Evolutionary conservation across 2,113 vertebrate genomes (phyloP).

Genomic region (Otolemur garnettii): DNA sequence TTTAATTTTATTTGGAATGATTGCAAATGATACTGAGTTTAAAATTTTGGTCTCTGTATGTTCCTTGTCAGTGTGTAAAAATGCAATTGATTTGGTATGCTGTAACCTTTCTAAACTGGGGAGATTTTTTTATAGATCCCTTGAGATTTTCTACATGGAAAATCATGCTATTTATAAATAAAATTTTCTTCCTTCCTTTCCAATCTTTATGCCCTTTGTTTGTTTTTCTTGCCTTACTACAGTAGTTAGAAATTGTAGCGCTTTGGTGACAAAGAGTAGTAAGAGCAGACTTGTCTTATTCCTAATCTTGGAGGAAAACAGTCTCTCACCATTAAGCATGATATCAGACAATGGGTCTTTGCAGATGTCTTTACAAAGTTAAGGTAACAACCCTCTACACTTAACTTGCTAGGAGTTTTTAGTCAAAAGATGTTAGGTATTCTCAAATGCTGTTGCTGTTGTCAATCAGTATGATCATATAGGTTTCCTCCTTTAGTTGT

Average conservation of each 20-base stretch:
- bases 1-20: background rate
- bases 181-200: background rate
- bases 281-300: background rate
- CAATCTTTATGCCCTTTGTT: background rate
- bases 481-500: background rate
- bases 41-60: background rate
- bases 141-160: background rate
- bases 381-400: background rate
- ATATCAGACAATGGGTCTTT: background rate
- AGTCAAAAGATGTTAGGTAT: background rate
- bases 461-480: background rate
- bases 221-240: background rate
- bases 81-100: background rate
- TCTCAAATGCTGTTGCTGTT: background rate
- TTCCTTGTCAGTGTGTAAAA: background rate
- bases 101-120: background rate
- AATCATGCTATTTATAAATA: background rate
- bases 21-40: background rate
- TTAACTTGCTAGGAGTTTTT: background rate
- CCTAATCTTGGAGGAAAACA: background rate
- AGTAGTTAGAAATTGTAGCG: background rate
- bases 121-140: background rate
- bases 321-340: background rate
- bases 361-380: background rate
- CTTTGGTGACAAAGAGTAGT: background rate